phyloP scores from a whole-genome alignment of 2,888 invertebrate genomes.

The Sesia apiformis region DNA sequence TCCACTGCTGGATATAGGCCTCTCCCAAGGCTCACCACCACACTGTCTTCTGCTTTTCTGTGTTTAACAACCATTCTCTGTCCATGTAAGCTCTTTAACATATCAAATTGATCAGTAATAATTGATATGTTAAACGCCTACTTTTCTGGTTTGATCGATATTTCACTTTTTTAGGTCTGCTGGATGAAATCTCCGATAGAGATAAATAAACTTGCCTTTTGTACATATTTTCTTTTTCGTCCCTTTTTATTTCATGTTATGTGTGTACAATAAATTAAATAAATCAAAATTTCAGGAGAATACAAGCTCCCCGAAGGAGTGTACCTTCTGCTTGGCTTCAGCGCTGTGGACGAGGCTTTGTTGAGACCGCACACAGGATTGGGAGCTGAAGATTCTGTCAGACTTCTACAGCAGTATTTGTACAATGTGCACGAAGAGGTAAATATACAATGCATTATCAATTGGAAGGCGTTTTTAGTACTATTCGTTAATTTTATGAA shows the following conservation, averaged over 20 bases:
- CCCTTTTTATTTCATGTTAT: background rate
- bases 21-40: no score
- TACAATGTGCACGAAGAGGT: conserved; percentile 81
- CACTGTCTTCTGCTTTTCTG: no score
- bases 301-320: conserved; percentile 89
- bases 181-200: background rate
- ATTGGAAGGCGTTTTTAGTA: no score
- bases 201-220: background rate
- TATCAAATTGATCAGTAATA: no score
- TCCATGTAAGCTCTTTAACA: no score
- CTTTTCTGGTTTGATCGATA: background rate
- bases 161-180: background rate
- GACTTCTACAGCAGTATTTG: conserved; percentile 86
- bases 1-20: no score
- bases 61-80: no score
- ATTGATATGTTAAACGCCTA: no score
- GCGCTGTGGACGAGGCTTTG: conserved; percentile 89
- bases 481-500: no score
- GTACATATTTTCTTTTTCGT: conserved; percentile 1
- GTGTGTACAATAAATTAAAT: conserved; percentile 1
- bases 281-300: conserved; percentile 68
- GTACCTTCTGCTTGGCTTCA: conserved; percentile 91
- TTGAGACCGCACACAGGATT: conserved; percentile 88
- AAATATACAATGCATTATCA: background rate
- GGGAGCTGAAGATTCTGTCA: conserved; percentile 88